Percentiles rank a stretch among this genome's conserved stretches.
These are phyloP conservation scores for Nasonia vitripennis DNA, from an alignment of 1,140 invertebrate species.

Conservation along the genomic window DNA sequence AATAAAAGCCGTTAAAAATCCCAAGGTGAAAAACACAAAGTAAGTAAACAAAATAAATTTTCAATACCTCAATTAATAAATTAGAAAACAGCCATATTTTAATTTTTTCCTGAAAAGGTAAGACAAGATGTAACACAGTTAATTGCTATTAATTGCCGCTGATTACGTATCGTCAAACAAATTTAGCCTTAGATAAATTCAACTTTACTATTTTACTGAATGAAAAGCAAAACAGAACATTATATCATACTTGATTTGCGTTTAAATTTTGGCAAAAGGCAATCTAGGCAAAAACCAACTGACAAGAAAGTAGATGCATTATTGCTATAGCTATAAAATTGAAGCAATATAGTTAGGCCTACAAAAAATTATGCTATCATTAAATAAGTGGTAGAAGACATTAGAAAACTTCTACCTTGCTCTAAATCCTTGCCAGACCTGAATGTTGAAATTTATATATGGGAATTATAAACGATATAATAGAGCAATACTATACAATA, in stretches of 20 bases:
- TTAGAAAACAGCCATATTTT: slow-evolving; percentile 61
- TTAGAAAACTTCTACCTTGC: slow-evolving; percentile 67
- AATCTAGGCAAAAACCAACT: slow-evolving; percentile 42
- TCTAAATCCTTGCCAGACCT: slow-evolving; percentile 72
- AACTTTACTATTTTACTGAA: slow-evolving; percentile 14
- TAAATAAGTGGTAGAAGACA: slow-evolving; percentile 58
- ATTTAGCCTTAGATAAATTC: slow-evolving; percentile 30
- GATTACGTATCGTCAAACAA: slow-evolving; percentile 28
- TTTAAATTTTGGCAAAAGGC: slow-evolving; percentile 9
- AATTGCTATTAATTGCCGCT: slow-evolving; percentile 38
- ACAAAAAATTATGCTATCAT: slow-evolving; percentile 35
- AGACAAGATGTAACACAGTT: slow-evolving; percentile 58
- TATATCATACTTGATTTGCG: neutral
- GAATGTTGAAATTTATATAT: slow-evolving; percentile 46
- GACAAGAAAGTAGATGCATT: slow-evolving; percentile 47
- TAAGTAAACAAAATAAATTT: slow-evolving; percentile 61
- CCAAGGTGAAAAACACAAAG: slow-evolving; percentile 58
- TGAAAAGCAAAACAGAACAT: slow-evolving; percentile 45
- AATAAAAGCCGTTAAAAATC: slow-evolving; percentile 36
- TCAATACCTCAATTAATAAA: slow-evolving; percentile 66
- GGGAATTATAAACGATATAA: slow-evolving; percentile 22
- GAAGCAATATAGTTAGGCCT: slow-evolving; percentile 24
- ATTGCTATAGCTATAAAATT: slow-evolving; percentile 16
- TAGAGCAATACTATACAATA: slow-evolving; percentile 9
- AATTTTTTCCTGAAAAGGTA: slow-evolving; percentile 67